These are phyloP conservation scores for Spodoptera litura DNA, from an alignment of 1,140 invertebrate genomes.

Conservation along the genomic window DNA sequence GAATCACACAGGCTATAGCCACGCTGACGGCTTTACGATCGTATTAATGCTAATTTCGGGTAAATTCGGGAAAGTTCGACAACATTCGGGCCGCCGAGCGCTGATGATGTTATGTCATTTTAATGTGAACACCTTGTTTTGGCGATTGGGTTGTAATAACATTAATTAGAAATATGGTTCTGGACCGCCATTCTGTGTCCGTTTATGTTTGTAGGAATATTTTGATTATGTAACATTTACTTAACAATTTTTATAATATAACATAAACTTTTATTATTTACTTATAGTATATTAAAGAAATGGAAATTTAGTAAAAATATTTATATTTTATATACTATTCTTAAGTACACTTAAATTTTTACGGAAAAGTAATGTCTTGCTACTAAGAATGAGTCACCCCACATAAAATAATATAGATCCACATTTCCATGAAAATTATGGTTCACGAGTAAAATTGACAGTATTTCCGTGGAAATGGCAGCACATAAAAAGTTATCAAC, in stretches of 20 bases:
- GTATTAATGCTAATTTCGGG: conserved; percentile 58
- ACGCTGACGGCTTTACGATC: conserved; percentile 56
- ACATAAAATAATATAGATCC: neutral
- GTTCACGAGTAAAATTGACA: neutral
- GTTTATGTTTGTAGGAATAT: too few relatives aligned
- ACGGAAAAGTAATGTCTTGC: too few relatives aligned
- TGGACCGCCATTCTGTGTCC: neutral
- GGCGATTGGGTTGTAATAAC: conserved; percentile 44
- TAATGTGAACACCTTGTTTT: conserved; percentile 51
- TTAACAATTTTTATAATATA: too few relatives aligned
- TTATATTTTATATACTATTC: too few relatives aligned
- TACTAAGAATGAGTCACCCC: neutral
- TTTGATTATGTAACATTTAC: too few relatives aligned
- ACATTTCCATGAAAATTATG: neutral
- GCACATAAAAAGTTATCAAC: conserved; percentile 36
- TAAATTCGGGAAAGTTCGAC: conserved; percentile 22
- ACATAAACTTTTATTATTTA: too few relatives aligned
- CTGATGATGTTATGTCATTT: conserved; percentile 52
- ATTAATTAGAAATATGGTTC: conserved; percentile 18
- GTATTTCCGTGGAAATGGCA: conserved; percentile 21
- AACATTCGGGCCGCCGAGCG: conserved; percentile 6
- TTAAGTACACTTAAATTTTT: too few relatives aligned
- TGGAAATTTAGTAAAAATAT: too few relatives aligned
- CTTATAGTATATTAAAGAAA: too few relatives aligned
- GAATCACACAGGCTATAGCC: conserved; percentile 49